Evolutionary conservation across 2,797 vertebrate genomes (phyloP).

Genomic region (Leptatherina wallacei): DNA sequence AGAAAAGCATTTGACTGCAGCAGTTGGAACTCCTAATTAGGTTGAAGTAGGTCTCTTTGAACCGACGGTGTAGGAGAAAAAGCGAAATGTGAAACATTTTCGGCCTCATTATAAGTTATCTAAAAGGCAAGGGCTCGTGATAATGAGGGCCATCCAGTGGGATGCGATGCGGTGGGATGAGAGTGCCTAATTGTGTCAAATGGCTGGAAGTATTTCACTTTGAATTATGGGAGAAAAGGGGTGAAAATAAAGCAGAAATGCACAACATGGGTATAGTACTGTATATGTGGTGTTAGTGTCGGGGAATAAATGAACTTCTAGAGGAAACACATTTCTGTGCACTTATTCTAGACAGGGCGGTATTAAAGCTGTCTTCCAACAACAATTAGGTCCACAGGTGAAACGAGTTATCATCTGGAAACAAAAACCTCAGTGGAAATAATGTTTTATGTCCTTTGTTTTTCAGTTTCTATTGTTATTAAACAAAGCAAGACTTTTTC

Average conservation of each 20-base stretch:
- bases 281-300: slow-evolving; percentile 53
- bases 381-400: neutral
- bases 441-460: neutral
- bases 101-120: slow-evolving; percentile 84
- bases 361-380: slow-evolving; percentile 19
- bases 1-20: slow-evolving; percentile 74
- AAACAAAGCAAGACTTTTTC: neutral
- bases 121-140: slow-evolving; percentile 79
- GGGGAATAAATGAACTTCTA: slow-evolving; percentile 67
- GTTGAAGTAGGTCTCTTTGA: slow-evolving; percentile 81
- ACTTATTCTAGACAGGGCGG: slow-evolving; percentile 37
- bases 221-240: slow-evolving; percentile 73
- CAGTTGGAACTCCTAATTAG: slow-evolving; percentile 81
- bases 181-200: slow-evolving; percentile 83
- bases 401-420: neutral
- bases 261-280: slow-evolving; percentile 51
- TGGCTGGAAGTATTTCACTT: slow-evolving; percentile 82
- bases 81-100: slow-evolving; percentile 82
- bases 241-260: slow-evolving; percentile 53
- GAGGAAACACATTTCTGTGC: slow-evolving; percentile 40
- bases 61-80: slow-evolving; percentile 78
- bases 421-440: neutral
- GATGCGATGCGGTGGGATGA: slow-evolving; percentile 75
- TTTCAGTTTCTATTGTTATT: neutral
- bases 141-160: slow-evolving; percentile 82